Conservation (phyloP, 2,113 vertebrate species). For the Acanthisitta chloris region DNA sequence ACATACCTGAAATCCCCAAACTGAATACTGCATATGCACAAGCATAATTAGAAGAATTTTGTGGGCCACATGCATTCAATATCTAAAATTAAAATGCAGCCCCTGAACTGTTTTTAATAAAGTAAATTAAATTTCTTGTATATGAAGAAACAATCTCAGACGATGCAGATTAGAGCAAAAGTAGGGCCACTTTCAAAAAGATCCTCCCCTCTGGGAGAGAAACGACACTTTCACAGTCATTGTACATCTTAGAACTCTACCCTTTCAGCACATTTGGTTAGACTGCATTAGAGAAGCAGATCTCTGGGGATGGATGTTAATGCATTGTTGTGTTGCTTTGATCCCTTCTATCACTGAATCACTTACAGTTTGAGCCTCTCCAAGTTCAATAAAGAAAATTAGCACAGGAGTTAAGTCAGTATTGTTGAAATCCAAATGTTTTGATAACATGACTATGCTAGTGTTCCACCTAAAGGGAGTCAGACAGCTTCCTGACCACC, state of each 20-base stretch:
- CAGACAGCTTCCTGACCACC: background rate
- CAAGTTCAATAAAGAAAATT: slow-evolving; percentile 52
- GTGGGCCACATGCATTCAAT: background rate
- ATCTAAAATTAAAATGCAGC: background rate
- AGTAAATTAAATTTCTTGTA: background rate
- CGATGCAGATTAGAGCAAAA: background rate
- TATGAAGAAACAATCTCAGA: background rate
- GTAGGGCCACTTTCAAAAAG: background rate
- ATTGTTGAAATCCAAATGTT: slow-evolving; percentile 17
- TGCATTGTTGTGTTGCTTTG: slow-evolving; percentile 20
- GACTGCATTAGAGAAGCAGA: slow-evolving; percentile 22
- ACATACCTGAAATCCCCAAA: background rate
- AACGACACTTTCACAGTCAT: background rate
- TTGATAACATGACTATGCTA: background rate
- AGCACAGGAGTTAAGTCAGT: background rate
- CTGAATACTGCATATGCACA: background rate
- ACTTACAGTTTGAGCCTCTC: slow-evolving; percentile 18
- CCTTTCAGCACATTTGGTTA: slow-evolving; percentile 29
- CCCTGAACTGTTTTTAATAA: background rate
- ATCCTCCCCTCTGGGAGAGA: background rate
- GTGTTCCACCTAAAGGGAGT: background rate
- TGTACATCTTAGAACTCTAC: background rate
- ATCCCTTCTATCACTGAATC: slow-evolving; percentile 27
- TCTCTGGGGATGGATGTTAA: slow-evolving; percentile 38
- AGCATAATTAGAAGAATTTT: background rate